phyloP scores from a whole-genome alignment of 2,888 invertebrate genomes.

The Hypselothyrea guttata region DNA sequence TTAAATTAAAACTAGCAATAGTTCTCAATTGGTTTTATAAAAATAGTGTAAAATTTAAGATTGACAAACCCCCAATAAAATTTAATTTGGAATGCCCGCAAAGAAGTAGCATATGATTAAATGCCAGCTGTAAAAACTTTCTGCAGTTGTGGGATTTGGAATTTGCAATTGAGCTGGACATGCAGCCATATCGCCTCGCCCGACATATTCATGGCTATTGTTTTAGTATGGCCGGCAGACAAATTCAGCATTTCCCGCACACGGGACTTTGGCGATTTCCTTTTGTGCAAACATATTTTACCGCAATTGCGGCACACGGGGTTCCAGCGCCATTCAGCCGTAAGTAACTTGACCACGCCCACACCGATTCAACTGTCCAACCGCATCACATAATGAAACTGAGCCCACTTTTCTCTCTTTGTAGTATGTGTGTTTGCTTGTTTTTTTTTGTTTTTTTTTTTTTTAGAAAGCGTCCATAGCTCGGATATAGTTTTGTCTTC shows the following conservation, averaged over 20 bases:
- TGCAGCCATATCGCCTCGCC: slow-evolving; percentile 8
- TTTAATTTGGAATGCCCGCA: not conserved
- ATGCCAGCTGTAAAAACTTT: not conserved
- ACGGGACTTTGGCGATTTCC: slow-evolving; percentile 76
- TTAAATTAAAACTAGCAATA: too few species aligned
- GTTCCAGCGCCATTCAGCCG: slow-evolving; percentile 63
- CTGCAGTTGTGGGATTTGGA: not conserved
- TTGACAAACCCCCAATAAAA: too few species aligned
- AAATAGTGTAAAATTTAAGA: too few species aligned
- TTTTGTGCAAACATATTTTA: slow-evolving; percentile 77
- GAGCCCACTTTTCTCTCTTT: slow-evolving; percentile 34
- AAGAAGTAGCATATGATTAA: not conserved
- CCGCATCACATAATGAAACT: slow-evolving; percentile 41
- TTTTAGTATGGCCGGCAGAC: slow-evolving; percentile 65
- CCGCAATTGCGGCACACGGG: slow-evolving; percentile 72
- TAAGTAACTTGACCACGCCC: slow-evolving; percentile 57
- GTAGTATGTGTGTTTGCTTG: slow-evolving; percentile 54
- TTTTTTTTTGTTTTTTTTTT: slow-evolving; percentile 40
- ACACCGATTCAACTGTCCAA: slow-evolving; percentile 9
- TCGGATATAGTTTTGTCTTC: slow-evolving; percentile 12
- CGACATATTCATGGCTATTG: slow-evolving; percentile 31
- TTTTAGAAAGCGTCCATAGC: slow-evolving; percentile 61
- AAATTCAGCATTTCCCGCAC: slow-evolving; percentile 73
- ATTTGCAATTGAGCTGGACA: slow-evolving; percentile 13
- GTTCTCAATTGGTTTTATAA: too few species aligned